phyloP scores from a whole-genome alignment of 2,113 vertebrate genomes.

The Aspidoscelis tigris region DNA sequence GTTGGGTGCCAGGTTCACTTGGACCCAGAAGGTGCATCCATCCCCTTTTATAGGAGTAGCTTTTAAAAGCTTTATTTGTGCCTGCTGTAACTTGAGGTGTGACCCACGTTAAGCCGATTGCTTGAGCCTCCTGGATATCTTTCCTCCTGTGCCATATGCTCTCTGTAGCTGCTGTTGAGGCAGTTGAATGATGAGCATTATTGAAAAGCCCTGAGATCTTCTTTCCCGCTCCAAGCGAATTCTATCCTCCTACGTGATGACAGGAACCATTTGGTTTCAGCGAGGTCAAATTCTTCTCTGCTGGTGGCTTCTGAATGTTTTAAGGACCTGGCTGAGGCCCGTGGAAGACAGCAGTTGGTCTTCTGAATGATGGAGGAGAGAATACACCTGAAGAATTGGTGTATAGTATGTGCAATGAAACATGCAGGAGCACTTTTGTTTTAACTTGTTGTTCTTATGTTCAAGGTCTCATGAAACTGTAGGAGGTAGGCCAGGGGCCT shows the following conservation, averaged over 20 bases:
- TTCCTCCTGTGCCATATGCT: background rate
- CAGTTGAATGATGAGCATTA: background rate
- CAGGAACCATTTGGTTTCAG: slow-evolving; percentile 15
- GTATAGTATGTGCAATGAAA: background rate
- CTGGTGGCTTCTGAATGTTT: slow-evolving; percentile 46
- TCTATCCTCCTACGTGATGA: background rate
- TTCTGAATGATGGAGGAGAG: slow-evolving; percentile 2
- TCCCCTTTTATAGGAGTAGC: background rate
- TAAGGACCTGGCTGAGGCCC: slow-evolving; percentile 27
- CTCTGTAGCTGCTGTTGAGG: background rate
- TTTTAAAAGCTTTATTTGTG: background rate
- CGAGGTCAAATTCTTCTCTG: background rate
- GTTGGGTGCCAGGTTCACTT: background rate
- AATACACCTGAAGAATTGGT: background rate
- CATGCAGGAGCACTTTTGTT: slow-evolving; percentile 4
- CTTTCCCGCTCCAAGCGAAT: background rate
- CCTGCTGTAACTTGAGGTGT: background rate
- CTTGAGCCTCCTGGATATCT: background rate
- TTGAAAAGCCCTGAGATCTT: background rate
- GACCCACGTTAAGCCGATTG: background rate
- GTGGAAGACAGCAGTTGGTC: slow-evolving; percentile 28
- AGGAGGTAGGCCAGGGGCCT: background rate
- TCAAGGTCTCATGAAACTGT: background rate
- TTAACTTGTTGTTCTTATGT: background rate
- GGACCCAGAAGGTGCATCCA: too few species aligned